Evolutionary conservation across 2,888 invertebrate species (phyloP).

Genomic region (Pomacea canaliculata): DNA sequence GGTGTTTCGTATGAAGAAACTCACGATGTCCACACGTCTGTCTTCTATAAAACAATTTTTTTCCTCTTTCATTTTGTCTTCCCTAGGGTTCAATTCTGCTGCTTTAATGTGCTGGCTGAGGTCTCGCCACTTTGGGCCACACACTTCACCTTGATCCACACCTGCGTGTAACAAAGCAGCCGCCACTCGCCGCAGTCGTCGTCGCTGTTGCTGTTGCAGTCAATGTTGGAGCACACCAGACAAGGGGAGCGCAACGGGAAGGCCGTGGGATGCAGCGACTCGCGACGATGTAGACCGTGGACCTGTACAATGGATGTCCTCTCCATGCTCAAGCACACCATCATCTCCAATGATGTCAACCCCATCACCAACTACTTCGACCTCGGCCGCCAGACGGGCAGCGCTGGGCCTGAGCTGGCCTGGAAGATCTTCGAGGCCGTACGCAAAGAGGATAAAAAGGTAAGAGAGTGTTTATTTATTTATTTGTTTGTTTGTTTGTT

Average conservation of each 20-base stretch:
- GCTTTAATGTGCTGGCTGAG: no score
- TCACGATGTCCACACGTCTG: no score
- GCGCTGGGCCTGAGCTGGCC: conserved; percentile 88
- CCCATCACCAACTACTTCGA: conserved; percentile 90
- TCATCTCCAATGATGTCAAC: conserved; percentile 69
- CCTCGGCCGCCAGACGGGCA: conserved; percentile 83
- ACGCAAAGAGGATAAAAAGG: conserved; percentile 90
- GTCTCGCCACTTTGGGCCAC: no score
- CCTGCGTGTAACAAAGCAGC: no score
- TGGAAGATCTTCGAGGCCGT: conserved; percentile 94
- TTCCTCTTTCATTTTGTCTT: no score
- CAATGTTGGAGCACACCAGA: not conserved
- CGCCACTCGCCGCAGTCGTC: not conserved
- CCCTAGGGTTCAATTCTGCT: no score
- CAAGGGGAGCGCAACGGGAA: conserved; percentile 17
- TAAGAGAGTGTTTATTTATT: conserved; percentile 70
- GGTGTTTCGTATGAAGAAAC: no score
- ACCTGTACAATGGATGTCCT: conserved; percentile 60
- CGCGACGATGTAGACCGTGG: conserved; percentile 37
- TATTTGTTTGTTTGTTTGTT: conserved; percentile 1
- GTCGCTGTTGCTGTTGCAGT: not conserved
- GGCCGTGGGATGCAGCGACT: conserved; percentile 17
- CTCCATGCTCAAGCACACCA: conserved; percentile 60
- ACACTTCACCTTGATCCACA: no score
- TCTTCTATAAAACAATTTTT: no score